Conservation (phyloP, 2,797 vertebrate species). For the Etheostoma perlongum region DNA sequence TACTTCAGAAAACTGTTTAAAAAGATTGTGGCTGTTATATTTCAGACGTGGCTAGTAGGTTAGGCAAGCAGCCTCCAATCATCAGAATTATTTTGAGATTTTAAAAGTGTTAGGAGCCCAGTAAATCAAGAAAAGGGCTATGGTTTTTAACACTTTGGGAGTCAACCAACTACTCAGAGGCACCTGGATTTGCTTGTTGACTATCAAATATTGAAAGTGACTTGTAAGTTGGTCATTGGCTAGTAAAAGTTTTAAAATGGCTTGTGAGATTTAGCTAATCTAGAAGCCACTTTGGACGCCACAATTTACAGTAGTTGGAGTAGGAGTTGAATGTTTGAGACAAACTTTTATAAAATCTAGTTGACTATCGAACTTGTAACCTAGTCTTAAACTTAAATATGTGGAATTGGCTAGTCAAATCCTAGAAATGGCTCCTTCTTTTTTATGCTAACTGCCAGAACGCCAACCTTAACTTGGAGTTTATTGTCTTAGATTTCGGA, state of each 20-base stretch:
- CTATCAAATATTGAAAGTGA: constrained; percentile 8
- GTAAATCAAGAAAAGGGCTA: not conserved
- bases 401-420: constrained; percentile 1
- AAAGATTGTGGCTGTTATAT: not conserved
- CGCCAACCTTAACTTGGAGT: not conserved
- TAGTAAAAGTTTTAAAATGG: not conserved
- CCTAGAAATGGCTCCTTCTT: not conserved
- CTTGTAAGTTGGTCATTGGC: not conserved
- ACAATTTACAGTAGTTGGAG: not conserved
- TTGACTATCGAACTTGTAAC: not conserved
- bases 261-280: not conserved
- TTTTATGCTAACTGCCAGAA: not conserved
- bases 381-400: not conserved
- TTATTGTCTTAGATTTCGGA: too few relatives aligned
- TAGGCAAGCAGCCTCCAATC: not conserved
- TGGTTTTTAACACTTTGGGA: not conserved
- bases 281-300: not conserved
- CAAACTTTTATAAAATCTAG: not conserved
- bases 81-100: not conserved
- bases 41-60: not conserved
- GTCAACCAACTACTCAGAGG: not conserved
- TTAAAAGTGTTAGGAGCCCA: not conserved
- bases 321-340: not conserved
- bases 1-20: not conserved
- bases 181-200: not conserved